Conservation (phyloP, 2,797 vertebrate species). For the Carduelis carduelis region DNA sequence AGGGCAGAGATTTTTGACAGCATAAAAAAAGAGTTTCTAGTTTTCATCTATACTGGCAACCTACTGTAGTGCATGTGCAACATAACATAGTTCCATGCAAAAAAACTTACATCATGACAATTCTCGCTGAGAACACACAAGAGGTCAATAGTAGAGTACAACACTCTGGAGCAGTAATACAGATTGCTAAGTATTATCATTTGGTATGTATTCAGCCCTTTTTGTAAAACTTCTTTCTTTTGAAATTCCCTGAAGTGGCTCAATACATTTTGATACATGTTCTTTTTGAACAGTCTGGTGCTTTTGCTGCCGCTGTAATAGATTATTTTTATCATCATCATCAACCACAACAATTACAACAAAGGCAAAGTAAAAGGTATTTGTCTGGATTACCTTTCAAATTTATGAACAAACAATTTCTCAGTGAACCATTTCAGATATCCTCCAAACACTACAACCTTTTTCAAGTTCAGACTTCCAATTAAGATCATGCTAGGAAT, state of each 20-base stretch:
- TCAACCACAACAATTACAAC: slow-evolving; percentile 32
- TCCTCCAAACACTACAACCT: slow-evolving; percentile 44
- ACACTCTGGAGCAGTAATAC: not conserved
- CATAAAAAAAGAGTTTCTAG: not conserved
- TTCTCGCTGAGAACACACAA: not conserved
- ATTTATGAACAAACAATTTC: slow-evolving; percentile 71
- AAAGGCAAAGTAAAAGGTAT: slow-evolving; percentile 55
- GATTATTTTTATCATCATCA: slow-evolving; percentile 71
- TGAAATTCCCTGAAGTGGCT: slow-evolving; percentile 44
- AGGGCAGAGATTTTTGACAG: not conserved
- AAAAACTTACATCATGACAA: not conserved
- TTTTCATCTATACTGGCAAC: not conserved
- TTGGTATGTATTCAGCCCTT: not conserved
- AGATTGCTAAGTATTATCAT: not conserved
- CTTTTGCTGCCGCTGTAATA: slow-evolving; percentile 32
- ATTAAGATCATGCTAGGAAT: slow-evolving; percentile 80
- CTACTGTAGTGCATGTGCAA: not conserved
- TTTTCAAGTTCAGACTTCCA: slow-evolving; percentile 74
- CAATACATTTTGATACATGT: slow-evolving; percentile 45
- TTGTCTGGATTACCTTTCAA: slow-evolving; percentile 67
- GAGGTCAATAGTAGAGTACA: not conserved
- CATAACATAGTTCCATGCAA: not conserved
- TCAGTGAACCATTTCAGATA: slow-evolving; percentile 64
- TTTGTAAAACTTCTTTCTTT: slow-evolving; percentile 35
- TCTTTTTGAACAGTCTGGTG: slow-evolving; percentile 48